Evolutionary conservation across 1,140 invertebrate species (phyloP), one percentile per base, ranked within the genome.

Genomic region (Habropoda laboriosa): DNA sequence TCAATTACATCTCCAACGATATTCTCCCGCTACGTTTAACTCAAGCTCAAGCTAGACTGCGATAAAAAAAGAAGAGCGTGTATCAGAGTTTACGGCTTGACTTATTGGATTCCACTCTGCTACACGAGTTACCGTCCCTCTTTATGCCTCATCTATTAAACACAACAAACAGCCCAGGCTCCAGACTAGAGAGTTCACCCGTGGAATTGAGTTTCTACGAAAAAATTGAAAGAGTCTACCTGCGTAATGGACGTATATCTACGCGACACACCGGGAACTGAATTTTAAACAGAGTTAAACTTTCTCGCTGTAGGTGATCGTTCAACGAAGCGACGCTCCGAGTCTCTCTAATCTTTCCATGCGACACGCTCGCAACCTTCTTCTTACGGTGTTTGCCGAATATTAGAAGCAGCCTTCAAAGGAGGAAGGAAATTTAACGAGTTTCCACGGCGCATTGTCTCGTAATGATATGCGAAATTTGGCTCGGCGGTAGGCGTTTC

Each of bases 281-380:
- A 58, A 77, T 77, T 70, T 71, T 61, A 71, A 78, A 78, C 75
- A 49, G 45, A 49, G 67, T 77, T 49, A 60, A 27, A 24, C 45
- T 49, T 21, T n/a, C 13, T 32, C 2, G 35, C n/a, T n/a, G n/a
- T n/a, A 13, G n/a, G 32, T 53, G 49, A 68, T 68, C 42, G 53
- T n/a, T 45, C 45, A 30, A 35, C 57, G 30, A 12, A n/a, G n/a
- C n/a, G 16, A 27, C 10, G 42, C 13, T 3, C 27, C 35, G n/a
- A 38, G 27, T 24, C 21, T 7, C 27, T 67, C 27, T 32, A 21
- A 55, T 32, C 5, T 32, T 47, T 10, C n/a, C 13, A 1, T 21
- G 1, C 6, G 61, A 51, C 58, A 40, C 32, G 16, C 8, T n/a
- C n/a, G n/a, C 58, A n/a, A 74, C 10, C 45, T 64, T 53, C 45